Evolutionary conservation across 1,140 invertebrate genomes (phyloP).

Genomic region (Bursaphelenchus mucronatus): DNA sequence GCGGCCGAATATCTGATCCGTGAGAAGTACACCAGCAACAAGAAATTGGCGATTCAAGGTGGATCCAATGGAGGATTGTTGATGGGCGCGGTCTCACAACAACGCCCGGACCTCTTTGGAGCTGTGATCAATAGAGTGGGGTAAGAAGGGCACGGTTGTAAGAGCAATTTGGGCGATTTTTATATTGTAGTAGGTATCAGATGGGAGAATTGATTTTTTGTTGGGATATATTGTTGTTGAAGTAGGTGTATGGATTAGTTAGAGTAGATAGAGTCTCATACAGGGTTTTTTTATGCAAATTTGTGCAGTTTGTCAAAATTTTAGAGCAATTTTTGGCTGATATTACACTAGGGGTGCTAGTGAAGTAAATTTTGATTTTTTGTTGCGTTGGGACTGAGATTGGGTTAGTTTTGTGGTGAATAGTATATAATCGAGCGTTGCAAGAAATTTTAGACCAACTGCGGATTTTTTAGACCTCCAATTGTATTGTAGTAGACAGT

Average conservation of each 20-base stretch:
- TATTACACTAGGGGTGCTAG: no score
- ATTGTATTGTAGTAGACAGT: neutral
- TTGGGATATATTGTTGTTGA: conserved; percentile 12
- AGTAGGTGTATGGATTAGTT: no score
- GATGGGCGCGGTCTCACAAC: conserved; percentile 81
- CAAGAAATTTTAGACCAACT: no score
- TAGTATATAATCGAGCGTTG: no score
- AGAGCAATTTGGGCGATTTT: neutral
- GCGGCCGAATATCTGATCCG: conserved; percentile 84
- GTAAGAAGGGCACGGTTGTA: conserved; percentile 66
- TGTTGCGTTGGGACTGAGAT: no score
- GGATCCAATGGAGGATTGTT: conserved; percentile 92
- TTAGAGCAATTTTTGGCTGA: no score
- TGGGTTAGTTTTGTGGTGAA: no score
- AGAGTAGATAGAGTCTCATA: no score
- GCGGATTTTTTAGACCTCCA: neutral
- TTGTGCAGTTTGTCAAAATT: no score
- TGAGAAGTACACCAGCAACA: conserved; percentile 74
- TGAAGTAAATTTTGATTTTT: no score
- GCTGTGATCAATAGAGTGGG: conserved; percentile 84
- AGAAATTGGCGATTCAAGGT: conserved; percentile 81
- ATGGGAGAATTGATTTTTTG: conserved; percentile 27
- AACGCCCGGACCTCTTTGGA: conserved; percentile 87
- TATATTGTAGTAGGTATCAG: conserved; percentile 2
- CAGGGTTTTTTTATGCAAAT: no score